Percentiles rank a stretch among this genome's conserved stretches.
These are phyloP conservation scores for Drosophila hamatofila DNA, from an alignment of 2,888 invertebrate genomes.

Conservation along the genomic window DNA sequence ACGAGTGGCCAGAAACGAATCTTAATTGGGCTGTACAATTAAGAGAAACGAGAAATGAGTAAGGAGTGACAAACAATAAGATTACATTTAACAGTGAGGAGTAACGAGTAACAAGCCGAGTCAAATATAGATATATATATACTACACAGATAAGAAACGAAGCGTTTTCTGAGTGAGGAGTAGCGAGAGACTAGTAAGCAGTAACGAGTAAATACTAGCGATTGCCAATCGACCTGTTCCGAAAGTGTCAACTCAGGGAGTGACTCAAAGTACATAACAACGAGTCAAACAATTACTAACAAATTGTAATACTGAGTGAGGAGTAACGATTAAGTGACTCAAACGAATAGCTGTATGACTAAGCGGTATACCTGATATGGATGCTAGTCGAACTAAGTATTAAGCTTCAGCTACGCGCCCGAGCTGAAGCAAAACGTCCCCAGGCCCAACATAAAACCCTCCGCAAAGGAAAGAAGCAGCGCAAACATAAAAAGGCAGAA, in stretches of 20 bases:
- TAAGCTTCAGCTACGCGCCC: neutral
- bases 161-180: neutral
- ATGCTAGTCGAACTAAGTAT: neutral
- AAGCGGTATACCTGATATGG: neutral
- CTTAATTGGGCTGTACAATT: neutral
- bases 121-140: no score
- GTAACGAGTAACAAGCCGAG: neutral
- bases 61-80: no score
- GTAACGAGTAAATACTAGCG: neutral
- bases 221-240: neutral
- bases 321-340: neutral
- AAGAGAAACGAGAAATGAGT: neutral
- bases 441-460: slow-evolving; percentile 19
- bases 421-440: slow-evolving; percentile 17
- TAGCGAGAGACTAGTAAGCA: neutral
- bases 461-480: neutral
- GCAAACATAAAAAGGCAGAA: slow-evolving; percentile 33
- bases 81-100: neutral
- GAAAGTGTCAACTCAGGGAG: neutral
- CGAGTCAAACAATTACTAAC: no score
- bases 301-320: neutral
- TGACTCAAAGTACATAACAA: neutral
- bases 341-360: neutral
- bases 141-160: no score
- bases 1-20: neutral